Percentiles rank a stretch among this genome's conserved stretches.
Conservation (phyloP, 1,140 invertebrate species). For the Sinonovacula constricta region DNA sequence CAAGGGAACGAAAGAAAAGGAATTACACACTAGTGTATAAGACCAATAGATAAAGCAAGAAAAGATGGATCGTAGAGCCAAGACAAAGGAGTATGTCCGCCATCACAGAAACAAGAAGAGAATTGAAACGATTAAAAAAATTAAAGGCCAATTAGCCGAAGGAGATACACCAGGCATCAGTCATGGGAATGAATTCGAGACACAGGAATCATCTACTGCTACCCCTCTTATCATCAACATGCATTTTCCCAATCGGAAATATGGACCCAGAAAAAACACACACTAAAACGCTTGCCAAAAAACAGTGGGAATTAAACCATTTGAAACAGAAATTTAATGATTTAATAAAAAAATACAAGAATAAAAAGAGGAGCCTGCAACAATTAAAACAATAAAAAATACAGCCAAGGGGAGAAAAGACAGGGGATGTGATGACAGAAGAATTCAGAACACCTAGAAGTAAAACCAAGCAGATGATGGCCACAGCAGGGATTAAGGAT, state of each 20-base stretch:
- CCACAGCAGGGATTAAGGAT: background rate
- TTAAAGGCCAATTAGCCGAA: background rate
- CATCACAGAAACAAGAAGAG: constrained; percentile 2
- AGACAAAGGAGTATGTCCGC: constrained; percentile 7
- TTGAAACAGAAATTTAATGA: too few species aligned
- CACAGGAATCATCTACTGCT: background rate
- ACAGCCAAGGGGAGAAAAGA: background rate
- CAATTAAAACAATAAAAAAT: constrained; percentile 1
- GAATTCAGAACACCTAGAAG: background rate
- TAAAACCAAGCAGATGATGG: constrained; percentile 1
- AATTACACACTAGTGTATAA: constrained; percentile 21
- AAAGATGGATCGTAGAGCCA: background rate
- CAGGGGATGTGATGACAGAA: background rate
- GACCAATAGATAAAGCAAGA: background rate
- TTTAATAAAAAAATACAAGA: constrained; percentile 21
- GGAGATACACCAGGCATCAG: background rate
- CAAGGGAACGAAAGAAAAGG: constrained; percentile 14
- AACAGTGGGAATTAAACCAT: constrained; percentile 12
- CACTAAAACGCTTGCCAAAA: constrained; percentile 8
- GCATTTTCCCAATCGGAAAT: constrained; percentile 28
- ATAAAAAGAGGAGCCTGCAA: background rate
- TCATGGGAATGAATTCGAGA: constrained; percentile 18
- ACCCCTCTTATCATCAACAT: constrained; percentile 12
- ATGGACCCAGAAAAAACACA: constrained; percentile 21
- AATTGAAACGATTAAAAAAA: background rate